Evolutionary conservation across 1,140 invertebrate species (phyloP), one percentile per base, ranked within the genome.

Genomic region (Papilio glaucus): DNA sequence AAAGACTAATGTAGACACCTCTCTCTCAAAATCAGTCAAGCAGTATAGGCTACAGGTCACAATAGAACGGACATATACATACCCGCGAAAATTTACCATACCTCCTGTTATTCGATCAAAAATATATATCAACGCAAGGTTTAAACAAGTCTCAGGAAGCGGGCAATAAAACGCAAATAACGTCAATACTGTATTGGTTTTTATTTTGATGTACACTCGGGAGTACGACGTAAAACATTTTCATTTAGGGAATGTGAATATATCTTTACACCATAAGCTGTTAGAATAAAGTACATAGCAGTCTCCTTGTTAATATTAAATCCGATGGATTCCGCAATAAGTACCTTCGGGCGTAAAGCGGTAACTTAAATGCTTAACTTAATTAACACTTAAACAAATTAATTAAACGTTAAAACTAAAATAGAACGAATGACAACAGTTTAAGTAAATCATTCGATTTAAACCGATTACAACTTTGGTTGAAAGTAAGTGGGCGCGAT

Each of bases 131-230:
- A n/a, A n/a, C n/a, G n/a, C n/a, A n/a, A n/a, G n/a, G n/a, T n/a
- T n/a, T n/a, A n/a, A n/a, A n/a, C n/a, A n/a, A n/a, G n/a, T n/a
- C n/a, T n/a, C n/a, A n/a, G n/a, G n/a, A n/a, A 49, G 15, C 53
- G 29, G 39, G 18, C 63, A 91, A 86, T 89, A 75, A 92, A 90
- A 92, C 80, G 33, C 84, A 82, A 86, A 83, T 90, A 53, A 21
- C 10, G 24, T 83, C 75, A 90, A 92, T 92, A 92, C 90, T 90
- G 90, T 90, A 87, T 92, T 90, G 90, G 90, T 89, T 90, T 91
- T 89, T 89, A 86, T 89, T 89, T 85, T 81, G 42, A 78, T 85
- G 83, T 82, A 84, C 79, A 81, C 84, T 73, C 72, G 73, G 72
- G 75, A 72, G 80, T 82, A 84, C 84, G 74, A 33, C 73, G 79